Evolutionary conservation across 1,140 invertebrate genomes (phyloP).

Genomic region (Heliothis virescens): DNA sequence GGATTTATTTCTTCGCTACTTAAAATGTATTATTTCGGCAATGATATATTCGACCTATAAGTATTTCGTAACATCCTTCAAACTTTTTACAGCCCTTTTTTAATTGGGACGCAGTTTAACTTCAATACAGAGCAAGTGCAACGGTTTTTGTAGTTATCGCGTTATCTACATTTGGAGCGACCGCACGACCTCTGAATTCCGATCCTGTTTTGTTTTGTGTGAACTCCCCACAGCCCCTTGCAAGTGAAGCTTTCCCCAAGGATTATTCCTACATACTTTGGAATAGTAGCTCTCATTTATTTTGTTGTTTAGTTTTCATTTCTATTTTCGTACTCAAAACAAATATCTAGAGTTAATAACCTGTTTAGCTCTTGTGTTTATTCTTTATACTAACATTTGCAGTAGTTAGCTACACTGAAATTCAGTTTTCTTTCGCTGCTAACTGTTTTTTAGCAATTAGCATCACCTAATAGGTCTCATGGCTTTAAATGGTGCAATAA

Average conservation of each 20-base stretch:
- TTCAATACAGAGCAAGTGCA: not conserved
- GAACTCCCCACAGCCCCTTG: slow-evolving; percentile 28
- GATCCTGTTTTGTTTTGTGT: slow-evolving; percentile 39
- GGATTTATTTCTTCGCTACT: slow-evolving; percentile 14
- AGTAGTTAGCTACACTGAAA: no score
- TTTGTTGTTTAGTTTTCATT: slow-evolving; percentile 13
- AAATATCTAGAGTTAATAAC: slow-evolving; percentile 8
- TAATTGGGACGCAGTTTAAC: not conserved
- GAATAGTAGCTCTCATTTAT: slow-evolving; percentile 16
- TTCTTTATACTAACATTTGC: no score
- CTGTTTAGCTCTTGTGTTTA: not conserved
- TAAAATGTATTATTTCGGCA: no score
- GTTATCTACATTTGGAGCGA: slow-evolving; percentile 38
- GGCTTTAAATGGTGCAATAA: no score
- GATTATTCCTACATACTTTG: slow-evolving; percentile 22
- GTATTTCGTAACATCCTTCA: no score
- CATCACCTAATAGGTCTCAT: no score
- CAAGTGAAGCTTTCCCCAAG: slow-evolving; percentile 29
- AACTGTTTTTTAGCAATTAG: no score
- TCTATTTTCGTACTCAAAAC: slow-evolving; percentile 4
- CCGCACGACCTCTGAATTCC: slow-evolving; percentile 32
- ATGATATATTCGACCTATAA: no score
- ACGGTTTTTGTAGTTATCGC: slow-evolving; percentile 4
- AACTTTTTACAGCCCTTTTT: no score
- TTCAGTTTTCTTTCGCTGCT: no score